A percentile compares a stretch with the other conserved stretches of the same genome.
phyloP scores from a whole-genome alignment of 2,888 invertebrate genomes.

The Andricus curvator region DNA sequence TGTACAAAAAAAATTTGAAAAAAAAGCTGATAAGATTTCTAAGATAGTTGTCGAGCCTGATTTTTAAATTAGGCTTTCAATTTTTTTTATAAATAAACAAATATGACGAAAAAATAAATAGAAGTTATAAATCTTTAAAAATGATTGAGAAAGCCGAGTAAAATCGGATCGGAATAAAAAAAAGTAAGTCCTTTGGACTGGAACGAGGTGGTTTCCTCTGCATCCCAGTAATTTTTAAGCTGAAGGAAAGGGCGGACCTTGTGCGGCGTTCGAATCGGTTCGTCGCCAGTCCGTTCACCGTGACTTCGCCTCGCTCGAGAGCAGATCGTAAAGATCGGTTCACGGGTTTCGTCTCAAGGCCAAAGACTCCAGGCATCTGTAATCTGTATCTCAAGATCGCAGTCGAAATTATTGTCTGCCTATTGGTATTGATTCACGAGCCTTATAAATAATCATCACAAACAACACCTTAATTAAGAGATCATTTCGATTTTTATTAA shows the following conservation, averaged over 20 bases:
- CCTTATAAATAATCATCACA: not conserved
- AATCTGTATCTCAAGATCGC: conserved; percentile 30
- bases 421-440: conserved; percentile 36
- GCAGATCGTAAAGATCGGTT: conserved; percentile 59
- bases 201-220: conserved; percentile 40
- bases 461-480: not conserved
- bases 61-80: too few relatives aligned
- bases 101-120: too few relatives aligned
- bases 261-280: conserved; percentile 48
- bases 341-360: conserved; percentile 45
- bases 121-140: not conserved
- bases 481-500: not conserved
- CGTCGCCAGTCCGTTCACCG: conserved; percentile 58
- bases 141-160: not conserved
- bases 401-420: conserved; percentile 25
- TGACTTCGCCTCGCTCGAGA: conserved; percentile 59
- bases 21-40: too few relatives aligned
- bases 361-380: conserved; percentile 41
- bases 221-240: conserved; percentile 49
- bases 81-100: too few relatives aligned
- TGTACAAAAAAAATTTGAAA: too few relatives aligned
- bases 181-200: conserved; percentile 9
- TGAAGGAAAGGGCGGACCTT: conserved; percentile 56
- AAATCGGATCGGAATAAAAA: conserved; percentile 2
- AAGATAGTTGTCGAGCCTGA: too few relatives aligned